Evolutionary conservation across 1,140 invertebrate genomes (phyloP), one percentile per base, ranked within the genome.

Genomic region (Micrasema longulum): DNA sequence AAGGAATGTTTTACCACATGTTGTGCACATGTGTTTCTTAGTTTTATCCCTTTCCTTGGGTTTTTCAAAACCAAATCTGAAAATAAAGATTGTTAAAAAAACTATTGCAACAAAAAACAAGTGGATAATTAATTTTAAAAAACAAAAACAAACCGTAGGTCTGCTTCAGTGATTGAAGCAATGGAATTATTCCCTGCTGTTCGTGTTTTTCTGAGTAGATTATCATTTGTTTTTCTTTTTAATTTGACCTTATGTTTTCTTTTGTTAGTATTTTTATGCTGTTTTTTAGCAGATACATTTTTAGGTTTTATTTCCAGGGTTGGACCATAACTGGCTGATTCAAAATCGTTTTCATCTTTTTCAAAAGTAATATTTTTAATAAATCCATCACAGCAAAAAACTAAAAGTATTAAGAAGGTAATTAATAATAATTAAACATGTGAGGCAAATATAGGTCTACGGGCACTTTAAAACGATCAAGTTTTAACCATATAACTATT

Each of bases 1-100:
- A 6, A 69, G 18, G 26, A 75, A 75, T 0, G 48, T 75, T 50
- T 75, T 75, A 9, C 74, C 74, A 35, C 74, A 75, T 2, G 20
- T 70, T 38, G 70, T 69, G 20, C 74, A 75, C 69, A 75, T 75
- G 50, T 75, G 67, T 43, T 69, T 72, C 55, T 52, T 47, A 45
- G 38, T 66, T 22, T 69, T 70, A 18, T 69, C 47, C 11, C 64
- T 63, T 12, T 47, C 45, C 14, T 69, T 67, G 6, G 63, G 60
- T 31, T 60, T 64, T 48, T 55, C 71, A 41, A 53, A 9, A 16
- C 43, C 14, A 69, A 11, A 22, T 45, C 41, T 72, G n/a, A 68
- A 5, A 67, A 67, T 26, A 55, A 55, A 36, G 10, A 41, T 71
- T 23, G 14, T 48, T 69, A 55, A 68, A 38, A 31, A 7, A 31